Percentiles rank a stretch among this genome's conserved stretches.
Evolutionary conservation across 1,140 invertebrate genomes (phyloP).

Genomic region (Pseudomyrmex gracilis): DNA sequence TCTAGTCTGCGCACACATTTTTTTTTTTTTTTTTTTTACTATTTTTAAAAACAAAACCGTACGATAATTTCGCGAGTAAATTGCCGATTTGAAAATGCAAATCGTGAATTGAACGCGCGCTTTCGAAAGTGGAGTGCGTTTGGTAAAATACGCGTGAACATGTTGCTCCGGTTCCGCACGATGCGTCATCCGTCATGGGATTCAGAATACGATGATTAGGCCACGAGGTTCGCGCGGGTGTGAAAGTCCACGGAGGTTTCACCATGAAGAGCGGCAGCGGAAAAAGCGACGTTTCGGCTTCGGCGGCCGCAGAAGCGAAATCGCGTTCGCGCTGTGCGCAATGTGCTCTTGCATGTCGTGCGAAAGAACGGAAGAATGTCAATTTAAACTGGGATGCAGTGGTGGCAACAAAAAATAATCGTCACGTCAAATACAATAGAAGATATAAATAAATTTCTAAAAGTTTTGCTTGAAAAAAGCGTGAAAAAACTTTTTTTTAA

Average conservation of each 20-base stretch:
- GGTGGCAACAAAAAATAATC: no score
- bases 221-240: slow-evolving; percentile 43
- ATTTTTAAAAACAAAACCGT: no score
- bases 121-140: slow-evolving; percentile 16
- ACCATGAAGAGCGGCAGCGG: slow-evolving; percentile 56
- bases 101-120: neutral
- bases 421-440: no score
- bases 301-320: slow-evolving; percentile 57
- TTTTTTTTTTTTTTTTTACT: no score
- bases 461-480: no score
- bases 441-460: no score
- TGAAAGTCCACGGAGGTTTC: slow-evolving; percentile 67
- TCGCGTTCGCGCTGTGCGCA: slow-evolving; percentile 38
- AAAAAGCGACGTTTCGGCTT: slow-evolving; percentile 14
- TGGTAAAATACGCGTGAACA: neutral
- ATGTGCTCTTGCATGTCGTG: slow-evolving; percentile 6
- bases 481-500: no score
- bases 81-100: neutral
- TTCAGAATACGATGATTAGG: slow-evolving; percentile 19
- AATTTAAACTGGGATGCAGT: neutral
- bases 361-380: neutral
- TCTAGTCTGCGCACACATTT: no score
- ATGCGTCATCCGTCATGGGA: slow-evolving; percentile 32
- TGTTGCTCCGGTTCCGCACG: slow-evolving; percentile 6
- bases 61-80: neutral